Conservation (phyloP, 1,140 invertebrate species). For the Hylaeus anthracinus region DNA sequence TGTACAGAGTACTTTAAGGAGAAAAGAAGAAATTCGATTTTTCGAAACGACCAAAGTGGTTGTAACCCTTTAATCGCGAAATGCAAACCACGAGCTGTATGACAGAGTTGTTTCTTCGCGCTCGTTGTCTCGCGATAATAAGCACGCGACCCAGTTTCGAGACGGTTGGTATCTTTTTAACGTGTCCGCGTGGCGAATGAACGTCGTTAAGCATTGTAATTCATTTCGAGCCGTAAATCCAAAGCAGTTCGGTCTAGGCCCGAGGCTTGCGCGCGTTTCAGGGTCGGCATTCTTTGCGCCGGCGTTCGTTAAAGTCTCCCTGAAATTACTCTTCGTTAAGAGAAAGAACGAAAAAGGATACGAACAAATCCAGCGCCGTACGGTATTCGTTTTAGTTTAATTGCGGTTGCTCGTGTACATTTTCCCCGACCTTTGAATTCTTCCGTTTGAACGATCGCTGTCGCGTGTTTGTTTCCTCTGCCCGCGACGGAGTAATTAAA, state of each 20-base stretch:
- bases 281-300: conserved; percentile 14
- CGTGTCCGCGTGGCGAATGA: not conserved
- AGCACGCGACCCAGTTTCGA: conserved; percentile 15
- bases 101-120: not conserved
- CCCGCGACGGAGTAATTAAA: no score
- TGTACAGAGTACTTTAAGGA: no score
- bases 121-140: conserved; percentile 15
- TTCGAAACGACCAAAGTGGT: no score
- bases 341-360: no score
- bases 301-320: conserved; percentile 18
- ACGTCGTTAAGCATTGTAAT: conserved; percentile 36
- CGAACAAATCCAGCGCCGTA: no score
- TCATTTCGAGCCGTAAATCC: conserved; percentile 29
- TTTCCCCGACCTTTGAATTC: no score
- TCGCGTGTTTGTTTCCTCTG: no score
- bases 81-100: not conserved
- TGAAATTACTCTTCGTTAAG: not conserved
- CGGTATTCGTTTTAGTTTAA: no score
- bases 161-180: conserved; percentile 14
- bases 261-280: not conserved
- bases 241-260: not conserved
- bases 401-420: no score
- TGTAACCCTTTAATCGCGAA: no score
- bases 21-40: no score
- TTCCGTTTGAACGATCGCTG: no score